Base-by-base conservation (phyloP, 2,888 invertebrate genomes). In the Hololepta plana region DNA sequence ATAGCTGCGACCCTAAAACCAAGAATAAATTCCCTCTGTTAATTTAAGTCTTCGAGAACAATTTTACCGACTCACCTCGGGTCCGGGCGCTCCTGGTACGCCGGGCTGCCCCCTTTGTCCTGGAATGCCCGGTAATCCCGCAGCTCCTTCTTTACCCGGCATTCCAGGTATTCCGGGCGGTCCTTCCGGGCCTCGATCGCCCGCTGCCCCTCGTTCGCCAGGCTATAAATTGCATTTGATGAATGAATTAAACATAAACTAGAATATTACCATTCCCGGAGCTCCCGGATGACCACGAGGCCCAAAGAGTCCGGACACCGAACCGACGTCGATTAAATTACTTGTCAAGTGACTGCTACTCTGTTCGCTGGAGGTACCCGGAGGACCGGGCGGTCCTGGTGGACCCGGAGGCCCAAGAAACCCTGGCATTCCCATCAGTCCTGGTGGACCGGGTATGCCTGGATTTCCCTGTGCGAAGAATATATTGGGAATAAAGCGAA, bases 91-190 rank as follows among this genome's bases (percentile, higher is more conserved):
- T 11, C 74, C 74, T 4, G 64, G 62, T 35, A 61, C 53, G 34
- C 74, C 74, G 2, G 65, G 55, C 31, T 62, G 60, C 15, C 72
- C 72, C 32, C 60, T 54, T 32, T 57, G 56, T 27, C 72, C 72
- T 5, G 62, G 57, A 10, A 58, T 47, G 15, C 72, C 72, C 21
- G 63, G 60, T 10, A 58, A 44, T 24, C 73, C 72, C 16, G 63
- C 54, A 3, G 59, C 51, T 23, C 64, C 63, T 27, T 62, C 57
- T 37, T 64, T 60, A 12, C 72, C 72, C 3, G 61, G 57, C 26
- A 59, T 53, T 27, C 73, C 74, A 2, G 64, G 58, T 12, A 53
- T 41, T 19, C 72, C 72, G 8, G 57, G 46, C 22, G 55, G 51
- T 19, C 72, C 72, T 33, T 49, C 57, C 8, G 62, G 57, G 4